These are phyloP conservation scores for Camponotus vicinus DNA, from an alignment of 1,140 invertebrate species.

Conservation along the genomic window DNA sequence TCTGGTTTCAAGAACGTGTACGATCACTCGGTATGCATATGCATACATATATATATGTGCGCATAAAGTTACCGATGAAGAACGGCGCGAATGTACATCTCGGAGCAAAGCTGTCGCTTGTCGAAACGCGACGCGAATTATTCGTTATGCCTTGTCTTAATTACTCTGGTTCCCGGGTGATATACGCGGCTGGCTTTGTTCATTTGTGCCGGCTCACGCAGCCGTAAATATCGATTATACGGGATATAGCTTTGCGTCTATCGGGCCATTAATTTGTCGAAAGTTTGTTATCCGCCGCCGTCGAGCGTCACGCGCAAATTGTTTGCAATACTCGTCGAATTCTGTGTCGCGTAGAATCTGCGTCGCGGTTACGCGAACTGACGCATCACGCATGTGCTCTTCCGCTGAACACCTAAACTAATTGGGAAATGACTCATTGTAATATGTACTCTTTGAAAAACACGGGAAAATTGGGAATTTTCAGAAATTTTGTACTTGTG, in stretches of 20 bases:
- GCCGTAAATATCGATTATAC: slow-evolving; percentile 61
- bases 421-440: slow-evolving; percentile 25
- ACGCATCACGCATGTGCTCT: slow-evolving; percentile 20
- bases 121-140: slow-evolving; percentile 52
- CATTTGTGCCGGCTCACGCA: slow-evolving; percentile 60
- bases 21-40: background rate
- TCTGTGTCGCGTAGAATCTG: slow-evolving; percentile 56
- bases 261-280: slow-evolving; percentile 63
- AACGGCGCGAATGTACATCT: background rate
- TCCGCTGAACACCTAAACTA: slow-evolving; percentile 22
- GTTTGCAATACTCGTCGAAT: slow-evolving; percentile 59
- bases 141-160: slow-evolving; percentile 59
- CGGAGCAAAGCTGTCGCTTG: slow-evolving; percentile 1
- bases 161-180: slow-evolving; percentile 40
- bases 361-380: slow-evolving; percentile 43
- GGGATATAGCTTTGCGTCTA: slow-evolving; percentile 54
- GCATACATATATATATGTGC: background rate
- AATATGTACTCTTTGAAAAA: no score
- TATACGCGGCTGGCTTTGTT: slow-evolving; percentile 62
- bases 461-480: no score
- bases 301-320: slow-evolving; percentile 58
- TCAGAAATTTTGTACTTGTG: no score
- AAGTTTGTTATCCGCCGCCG: slow-evolving; percentile 53
- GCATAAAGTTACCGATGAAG: slow-evolving; percentile 6
- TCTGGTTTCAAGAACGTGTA: background rate